Base-by-base conservation (phyloP, 2,888 invertebrate genomes). In the Eilema sororculum region DNA sequence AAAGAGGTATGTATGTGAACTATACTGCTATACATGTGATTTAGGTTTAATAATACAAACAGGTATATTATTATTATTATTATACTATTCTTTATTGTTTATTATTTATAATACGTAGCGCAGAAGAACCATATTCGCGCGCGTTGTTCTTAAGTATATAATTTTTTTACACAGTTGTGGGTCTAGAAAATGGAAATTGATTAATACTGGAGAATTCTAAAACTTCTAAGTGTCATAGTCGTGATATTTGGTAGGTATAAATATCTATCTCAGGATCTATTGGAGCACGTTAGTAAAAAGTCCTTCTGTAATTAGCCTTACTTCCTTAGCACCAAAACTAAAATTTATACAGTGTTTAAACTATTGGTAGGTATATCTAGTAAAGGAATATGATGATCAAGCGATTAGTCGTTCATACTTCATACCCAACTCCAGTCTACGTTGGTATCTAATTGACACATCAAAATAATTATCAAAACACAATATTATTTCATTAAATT, bases 331-430 rank as follows among this genome's bases (percentile, higher is more conserved):
- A 20, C 46, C 16, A 46, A 20, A 20, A 46, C 46, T 20, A 13
- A 46, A 20, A 46, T 46, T 0, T 46, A 46, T 9, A 46, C 46
- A n/a, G 28, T 28, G 20, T 61, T 59, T 41, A 10, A 60, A 58
- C 28, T 71, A 68, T n/a, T n/a, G n/a, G n/a, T n/a, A n/a, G n/a
- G n/a, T 63, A 64, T 65, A 75, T 89, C 91, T 93, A 93, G 93
- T 94, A 94, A 94, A 93, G 94, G 93, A 93, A 94, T 93, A 94
- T 93, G 94, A 91, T 86, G 52, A 71, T 67, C 22, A 79, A 75
- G 82, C 84, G 73, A 72, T 83, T 76, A 78, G 72, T 68, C 69
- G 24, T 69, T 65, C 60, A 58, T 68, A 76, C 76, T 69, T 66
- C 60, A 58, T 68, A 76, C 76, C 76, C 72, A 75, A 64, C 67